phyloP scores from a whole-genome alignment of 2,888 invertebrate genomes.

The Aleiodes alternator region DNA sequence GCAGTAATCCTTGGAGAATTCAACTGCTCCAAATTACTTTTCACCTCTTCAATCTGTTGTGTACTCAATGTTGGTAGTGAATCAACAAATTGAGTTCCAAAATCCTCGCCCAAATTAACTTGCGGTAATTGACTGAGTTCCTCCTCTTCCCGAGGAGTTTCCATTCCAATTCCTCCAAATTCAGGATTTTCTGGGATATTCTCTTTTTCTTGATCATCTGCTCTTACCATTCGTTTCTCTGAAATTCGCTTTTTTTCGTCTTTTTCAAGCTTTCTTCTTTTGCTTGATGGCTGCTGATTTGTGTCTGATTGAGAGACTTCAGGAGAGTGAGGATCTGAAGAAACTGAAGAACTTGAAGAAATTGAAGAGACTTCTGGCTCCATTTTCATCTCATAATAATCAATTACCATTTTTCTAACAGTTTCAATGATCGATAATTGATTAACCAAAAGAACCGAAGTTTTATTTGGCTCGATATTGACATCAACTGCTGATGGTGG shows the following conservation, averaged over 20 bases:
- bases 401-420: slow-evolving; percentile 61
- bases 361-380: background rate
- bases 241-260: background rate
- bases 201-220: slow-evolving; percentile 32
- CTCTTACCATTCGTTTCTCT: background rate
- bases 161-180: background rate
- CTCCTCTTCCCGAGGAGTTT: slow-evolving; percentile 5
- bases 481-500: slow-evolving; percentile 77
- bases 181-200: slow-evolving; percentile 32
- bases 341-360: too few relatives aligned
- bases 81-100: slow-evolving; percentile 56
- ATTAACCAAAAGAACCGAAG: slow-evolving; percentile 76
- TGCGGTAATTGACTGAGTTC: slow-evolving; percentile 67
- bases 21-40: slow-evolving; percentile 22
- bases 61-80: slow-evolving; percentile 36
- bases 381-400: slow-evolving; percentile 62
- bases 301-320: too few relatives aligned
- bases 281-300: background rate
- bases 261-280: slow-evolving; percentile 9
- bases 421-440: slow-evolving; percentile 64
- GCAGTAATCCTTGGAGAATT: slow-evolving; percentile 48
- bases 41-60: slow-evolving; percentile 26
- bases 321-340: too few relatives aligned
- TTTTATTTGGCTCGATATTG: slow-evolving; percentile 81
- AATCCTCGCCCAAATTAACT: slow-evolving; percentile 71